Base-by-base conservation (phyloP, 1,140 invertebrate genomes). In the Cherax quadricarinatus region DNA sequence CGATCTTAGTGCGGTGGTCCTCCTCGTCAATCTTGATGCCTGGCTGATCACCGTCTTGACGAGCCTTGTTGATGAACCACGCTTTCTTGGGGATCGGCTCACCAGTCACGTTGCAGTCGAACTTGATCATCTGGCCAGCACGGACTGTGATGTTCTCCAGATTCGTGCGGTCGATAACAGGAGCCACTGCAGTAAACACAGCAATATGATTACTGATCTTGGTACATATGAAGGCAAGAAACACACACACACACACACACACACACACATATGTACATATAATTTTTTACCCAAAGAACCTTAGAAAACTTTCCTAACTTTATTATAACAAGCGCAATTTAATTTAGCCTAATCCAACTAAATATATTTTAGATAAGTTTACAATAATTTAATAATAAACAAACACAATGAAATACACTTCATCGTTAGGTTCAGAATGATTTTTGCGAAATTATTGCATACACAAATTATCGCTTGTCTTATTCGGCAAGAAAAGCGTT, bases 141-240 rank as follows among this genome's bases (percentile, higher is more conserved):
- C 98, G 97, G 94, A 99, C 96, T 49, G 96, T 96, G 93, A 98
- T 97, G 95, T 98, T 98, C 93, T 97, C 97, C 0, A 99, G 95
- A 95, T 98, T 98, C 94, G 98, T 98, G 83, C 98, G 97, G 95
- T 99, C 98, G 95, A 99, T 99, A 89, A 97, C 97, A 16, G 99
- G 99, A 93, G 98, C 98, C 98, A 97, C 95, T 93, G 89, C n/a
- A 62, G 86, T 92, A 93, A 66, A n/a, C 5, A 16, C 70, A 57
- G 21, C 57, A 9, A 60, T 60, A 3, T 66, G 14, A 66, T 66
- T 21, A 66, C 1, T 66, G 62, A 5, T 66, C 10, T 18, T 66
- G 14, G 53, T 57, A 57, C 14, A 57, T 57, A 57, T 57, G 14
- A 57, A 57, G 57, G 91, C 85, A 51, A n/a, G n/a, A n/a, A 79